phyloP scores from a whole-genome alignment of 2,797 vertebrate species.

The Botia kubotai region DNA sequence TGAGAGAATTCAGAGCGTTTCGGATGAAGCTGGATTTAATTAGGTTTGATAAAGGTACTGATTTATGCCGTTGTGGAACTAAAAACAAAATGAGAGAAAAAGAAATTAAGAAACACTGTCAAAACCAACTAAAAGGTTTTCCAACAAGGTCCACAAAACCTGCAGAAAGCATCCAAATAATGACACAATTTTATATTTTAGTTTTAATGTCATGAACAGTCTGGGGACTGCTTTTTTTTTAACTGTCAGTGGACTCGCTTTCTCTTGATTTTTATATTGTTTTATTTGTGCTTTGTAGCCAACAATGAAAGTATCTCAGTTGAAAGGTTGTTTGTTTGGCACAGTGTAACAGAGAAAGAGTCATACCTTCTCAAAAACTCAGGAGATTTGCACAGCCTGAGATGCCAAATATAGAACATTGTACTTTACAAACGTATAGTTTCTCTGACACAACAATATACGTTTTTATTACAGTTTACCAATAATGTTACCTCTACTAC shows the following conservation, averaged over 20 bases:
- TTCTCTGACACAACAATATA: background rate
- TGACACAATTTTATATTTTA: conserved; percentile 11
- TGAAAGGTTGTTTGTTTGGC: background rate
- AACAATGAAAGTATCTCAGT: background rate
- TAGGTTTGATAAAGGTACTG: background rate
- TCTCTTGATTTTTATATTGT: background rate
- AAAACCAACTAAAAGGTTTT: conserved; percentile 9
- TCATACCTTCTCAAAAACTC: conserved; percentile 24
- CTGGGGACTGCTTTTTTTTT: conserved; percentile 12
- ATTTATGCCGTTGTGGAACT: background rate
- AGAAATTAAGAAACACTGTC: background rate
- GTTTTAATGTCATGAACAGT: background rate
- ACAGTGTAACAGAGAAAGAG: no score
- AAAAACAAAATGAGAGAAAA: background rate
- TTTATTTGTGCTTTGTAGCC: conserved; percentile 1
- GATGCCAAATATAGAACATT: conserved; percentile 29
- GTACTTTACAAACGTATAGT: background rate
- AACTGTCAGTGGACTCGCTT: background rate
- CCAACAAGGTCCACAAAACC: background rate
- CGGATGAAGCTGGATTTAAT: background rate
- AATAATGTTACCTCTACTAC: conserved; percentile 7
- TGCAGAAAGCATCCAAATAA: background rate
- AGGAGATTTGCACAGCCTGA: conserved; percentile 26
- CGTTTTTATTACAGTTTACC: conserved; percentile 7
- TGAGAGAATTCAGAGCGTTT: background rate